A percentile compares a stretch with the other conserved stretches of the same genome.
Evolutionary conservation across 2,888 invertebrate genomes (phyloP).

Genomic region (Erannis defoliaria): DNA sequence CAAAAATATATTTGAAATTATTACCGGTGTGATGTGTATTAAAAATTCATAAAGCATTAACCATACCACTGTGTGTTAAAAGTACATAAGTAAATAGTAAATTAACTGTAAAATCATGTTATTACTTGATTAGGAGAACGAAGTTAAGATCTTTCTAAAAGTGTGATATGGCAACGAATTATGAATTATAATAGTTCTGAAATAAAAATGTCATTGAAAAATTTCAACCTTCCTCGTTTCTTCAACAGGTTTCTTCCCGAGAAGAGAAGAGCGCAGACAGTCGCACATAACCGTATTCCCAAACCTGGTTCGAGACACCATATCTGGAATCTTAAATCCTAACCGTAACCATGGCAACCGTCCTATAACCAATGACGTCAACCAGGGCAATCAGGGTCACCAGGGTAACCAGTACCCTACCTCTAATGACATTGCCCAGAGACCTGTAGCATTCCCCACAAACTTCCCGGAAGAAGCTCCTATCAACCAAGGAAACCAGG

Average conservation of each 20-base stretch:
- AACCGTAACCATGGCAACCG: conserved; percentile 24
- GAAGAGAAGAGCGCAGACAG: conserved; percentile 26
- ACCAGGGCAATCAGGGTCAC: conserved; percentile 13
- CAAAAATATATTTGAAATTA: too few species aligned
- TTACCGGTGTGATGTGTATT: too few species aligned
- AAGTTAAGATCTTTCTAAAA: too few species aligned
- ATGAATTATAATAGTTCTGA: too few species aligned
- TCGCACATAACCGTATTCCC: conserved; percentile 31
- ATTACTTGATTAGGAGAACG: too few species aligned
- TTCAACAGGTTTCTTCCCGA: conserved; percentile 37
- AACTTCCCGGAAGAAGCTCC: conserved; percentile 39
- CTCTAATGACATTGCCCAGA: conserved; percentile 26
- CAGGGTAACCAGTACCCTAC: conserved; percentile 22
- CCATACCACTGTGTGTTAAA: too few species aligned
- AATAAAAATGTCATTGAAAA: too few species aligned
- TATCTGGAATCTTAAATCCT: conserved; percentile 28
- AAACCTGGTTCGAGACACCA: conserved; percentile 27
- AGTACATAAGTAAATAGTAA: too few species aligned
- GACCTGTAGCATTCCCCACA: conserved; percentile 41
- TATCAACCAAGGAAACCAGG: conserved; percentile 17
- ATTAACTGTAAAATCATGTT: too few species aligned
- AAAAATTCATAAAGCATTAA: too few species aligned
- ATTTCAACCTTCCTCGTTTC: neutral
- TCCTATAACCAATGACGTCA: conserved; percentile 29
- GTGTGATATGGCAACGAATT: too few species aligned